phyloP scores from a whole-genome alignment of 2,888 invertebrate species.

The Eupithecia pulchellata region DNA sequence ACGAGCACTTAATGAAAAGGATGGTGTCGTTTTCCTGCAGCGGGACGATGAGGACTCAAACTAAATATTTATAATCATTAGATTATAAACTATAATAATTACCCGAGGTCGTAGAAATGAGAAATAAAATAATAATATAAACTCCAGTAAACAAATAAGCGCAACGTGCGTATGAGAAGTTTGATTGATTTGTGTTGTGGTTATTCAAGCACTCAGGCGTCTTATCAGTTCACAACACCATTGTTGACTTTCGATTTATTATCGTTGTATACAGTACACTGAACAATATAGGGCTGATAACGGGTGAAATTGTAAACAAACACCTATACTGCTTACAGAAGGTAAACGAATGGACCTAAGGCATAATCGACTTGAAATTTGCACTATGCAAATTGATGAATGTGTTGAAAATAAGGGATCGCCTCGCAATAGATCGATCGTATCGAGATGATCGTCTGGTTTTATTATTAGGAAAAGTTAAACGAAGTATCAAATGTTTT shows the following conservation, averaged over 20 bases:
- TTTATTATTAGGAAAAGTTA: too few species aligned
- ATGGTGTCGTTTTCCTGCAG: background rate
- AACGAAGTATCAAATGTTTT: too few species aligned
- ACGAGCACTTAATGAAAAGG: background rate
- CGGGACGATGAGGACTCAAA: background rate
- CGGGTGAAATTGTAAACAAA: slow-evolving; percentile 11
- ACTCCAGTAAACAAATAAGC: background rate
- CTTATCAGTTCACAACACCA: slow-evolving; percentile 5
- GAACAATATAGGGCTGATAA: slow-evolving; percentile 12
- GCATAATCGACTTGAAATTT: background rate
- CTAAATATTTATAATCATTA: background rate
- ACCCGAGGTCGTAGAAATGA: background rate
- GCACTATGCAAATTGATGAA: background rate
- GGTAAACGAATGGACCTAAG: slow-evolving; percentile 5
- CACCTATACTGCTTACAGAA: background rate
- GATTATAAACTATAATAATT: too few species aligned
- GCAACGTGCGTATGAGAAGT: background rate
- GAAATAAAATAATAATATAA: background rate
- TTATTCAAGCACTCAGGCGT: background rate
- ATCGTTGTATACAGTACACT: background rate
- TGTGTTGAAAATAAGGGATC: background rate
- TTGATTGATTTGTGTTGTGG: background rate
- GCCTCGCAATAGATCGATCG: background rate
- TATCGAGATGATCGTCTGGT: background rate
- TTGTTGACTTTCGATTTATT: slow-evolving; percentile 5